Percentiles rank a stretch among this genome's conserved stretches.
Evolutionary conservation across 2,888 invertebrate genomes (phyloP).

Genomic region (Cosmia pyralina): DNA sequence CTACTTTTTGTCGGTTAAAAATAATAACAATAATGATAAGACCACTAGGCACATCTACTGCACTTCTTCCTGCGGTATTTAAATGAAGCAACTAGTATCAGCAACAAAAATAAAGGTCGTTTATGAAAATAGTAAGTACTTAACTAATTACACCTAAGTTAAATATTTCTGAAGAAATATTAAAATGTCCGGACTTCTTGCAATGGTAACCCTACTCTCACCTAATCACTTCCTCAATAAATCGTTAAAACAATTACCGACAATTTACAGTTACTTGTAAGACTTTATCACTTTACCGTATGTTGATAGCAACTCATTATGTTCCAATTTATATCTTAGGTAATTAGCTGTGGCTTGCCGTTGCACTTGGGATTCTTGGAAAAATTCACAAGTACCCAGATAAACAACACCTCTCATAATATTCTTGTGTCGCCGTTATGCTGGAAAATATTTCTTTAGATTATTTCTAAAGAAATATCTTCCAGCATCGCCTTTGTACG

Average conservation of each 20-base stretch:
- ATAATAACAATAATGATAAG: neutral
- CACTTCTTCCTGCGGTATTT: too few species aligned
- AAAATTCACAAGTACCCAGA: neutral
- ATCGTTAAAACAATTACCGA: slow-evolving; percentile 30
- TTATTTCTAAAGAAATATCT: too few species aligned
- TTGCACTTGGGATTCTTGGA: neutral
- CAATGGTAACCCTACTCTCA: neutral
- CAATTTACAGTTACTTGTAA: slow-evolving; percentile 23
- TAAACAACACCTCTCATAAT: neutral
- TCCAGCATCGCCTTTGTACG: too few species aligned
- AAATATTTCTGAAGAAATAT: too few species aligned
- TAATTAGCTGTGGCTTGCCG: neutral
- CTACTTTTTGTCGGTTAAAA: too few species aligned
- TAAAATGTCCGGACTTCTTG: neutral
- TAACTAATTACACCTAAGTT: too few species aligned
- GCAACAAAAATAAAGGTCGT: neutral
- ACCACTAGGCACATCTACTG: too few species aligned
- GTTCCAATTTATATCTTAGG: neutral
- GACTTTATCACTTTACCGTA: slow-evolving; percentile 8
- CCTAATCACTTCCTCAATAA: slow-evolving; percentile 36
- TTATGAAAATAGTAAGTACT: neutral
- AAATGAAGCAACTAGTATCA: too few species aligned
- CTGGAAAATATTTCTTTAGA: too few species aligned
- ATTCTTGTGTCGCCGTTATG: too few species aligned
- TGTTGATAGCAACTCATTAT: slow-evolving; percentile 14